Evolutionary conservation across 2,888 invertebrate genomes (phyloP).

Genomic region (Oithona nana): DNA sequence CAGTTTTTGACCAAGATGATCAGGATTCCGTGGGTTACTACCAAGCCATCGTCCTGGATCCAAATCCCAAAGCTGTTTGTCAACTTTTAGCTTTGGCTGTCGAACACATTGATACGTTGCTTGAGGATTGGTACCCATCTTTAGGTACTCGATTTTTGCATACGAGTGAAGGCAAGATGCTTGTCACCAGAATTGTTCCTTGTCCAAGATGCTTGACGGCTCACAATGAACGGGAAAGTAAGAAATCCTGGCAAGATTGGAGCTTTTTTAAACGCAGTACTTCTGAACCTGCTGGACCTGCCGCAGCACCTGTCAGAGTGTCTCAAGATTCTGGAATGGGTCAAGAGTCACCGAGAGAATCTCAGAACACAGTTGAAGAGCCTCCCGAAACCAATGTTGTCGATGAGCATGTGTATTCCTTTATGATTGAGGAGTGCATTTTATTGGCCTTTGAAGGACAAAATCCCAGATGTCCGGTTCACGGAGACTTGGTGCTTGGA

Average conservation of each 20-base stretch:
- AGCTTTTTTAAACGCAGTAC: conserved; percentile 20
- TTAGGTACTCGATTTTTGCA: conserved; percentile 86
- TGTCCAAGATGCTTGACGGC: conserved; percentile 60
- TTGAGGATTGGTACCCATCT: conserved; percentile 97
- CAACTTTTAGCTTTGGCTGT: conserved; percentile 68
- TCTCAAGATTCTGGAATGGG: conserved; percentile 14
- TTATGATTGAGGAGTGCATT: conserved; percentile 93
- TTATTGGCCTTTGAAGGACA: conserved; percentile 57
- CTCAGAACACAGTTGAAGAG: background rate
- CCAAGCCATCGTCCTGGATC: conserved; percentile 44
- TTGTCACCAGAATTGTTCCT: conserved; percentile 79
- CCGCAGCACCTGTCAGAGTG: background rate
- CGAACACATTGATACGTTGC: conserved; percentile 80
- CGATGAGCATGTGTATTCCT: conserved; percentile 39
- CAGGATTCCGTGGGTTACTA: conserved; percentile 26
- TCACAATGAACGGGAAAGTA: conserved; percentile 20
- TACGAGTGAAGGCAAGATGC: conserved; percentile 81
- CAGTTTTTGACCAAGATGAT: conserved; percentile 22
- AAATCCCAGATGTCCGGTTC: conserved; percentile 54
- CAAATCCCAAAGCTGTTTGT: conserved; percentile 55
- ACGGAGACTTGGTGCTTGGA: conserved; percentile 50
- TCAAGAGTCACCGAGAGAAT: conserved; percentile 5
- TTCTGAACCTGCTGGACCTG: background rate
- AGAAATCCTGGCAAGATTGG: conserved; percentile 18
- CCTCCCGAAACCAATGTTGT: background rate